Base-by-base conservation (phyloP, 1,140 invertebrate genomes). In the Papilio polyxenes region DNA sequence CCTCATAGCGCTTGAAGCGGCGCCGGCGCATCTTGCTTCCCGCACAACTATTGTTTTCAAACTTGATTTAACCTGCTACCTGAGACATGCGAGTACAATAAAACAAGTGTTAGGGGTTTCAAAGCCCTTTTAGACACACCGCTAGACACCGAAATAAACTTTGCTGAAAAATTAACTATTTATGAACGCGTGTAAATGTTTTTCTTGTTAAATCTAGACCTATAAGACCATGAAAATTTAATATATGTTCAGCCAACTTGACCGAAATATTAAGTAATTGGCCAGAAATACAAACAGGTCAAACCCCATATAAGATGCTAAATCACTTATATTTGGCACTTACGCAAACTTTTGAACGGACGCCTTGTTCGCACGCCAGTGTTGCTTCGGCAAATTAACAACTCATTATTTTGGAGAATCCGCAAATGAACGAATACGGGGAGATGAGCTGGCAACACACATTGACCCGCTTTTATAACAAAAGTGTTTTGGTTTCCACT, bases 311-410 rank as follows among this genome's bases (percentile, higher is more conserved):
- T 20, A 10, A 69, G 23, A 56, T 80, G 15, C 17, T 79, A 77
- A 86, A 88, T 76, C 86, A 80, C 83, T 82, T 76, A 20, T 65
- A 82, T 62, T 85, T 89, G 83, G 77, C 87, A 87, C 87, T 89
- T 89, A 87, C 86, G 87, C 84, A 85, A 85, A 81, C 81, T 49
- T 74, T 31, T 86, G 82, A 86, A 86, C 53, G 82, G 62, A 51
- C 40, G 53, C 82, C 23, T 82, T 83, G 83, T 85, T 82, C 81
- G 82, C 65, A 72, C 53, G 20, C 56, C 78, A 80, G 62, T 84
- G 85, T 84, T 85, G 78, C 82, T 81, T 56, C 76, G 86, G 81
- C 74, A 81, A 87, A 89, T 89, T 89, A 89, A 84, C 85, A 81
- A 80, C 44, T 84, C 81, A 85, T 85, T 83, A 83, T 82, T 80